phyloP scores from a whole-genome alignment of 1,140 invertebrate genomes.

The Pseudomyrmex cubaensis region DNA sequence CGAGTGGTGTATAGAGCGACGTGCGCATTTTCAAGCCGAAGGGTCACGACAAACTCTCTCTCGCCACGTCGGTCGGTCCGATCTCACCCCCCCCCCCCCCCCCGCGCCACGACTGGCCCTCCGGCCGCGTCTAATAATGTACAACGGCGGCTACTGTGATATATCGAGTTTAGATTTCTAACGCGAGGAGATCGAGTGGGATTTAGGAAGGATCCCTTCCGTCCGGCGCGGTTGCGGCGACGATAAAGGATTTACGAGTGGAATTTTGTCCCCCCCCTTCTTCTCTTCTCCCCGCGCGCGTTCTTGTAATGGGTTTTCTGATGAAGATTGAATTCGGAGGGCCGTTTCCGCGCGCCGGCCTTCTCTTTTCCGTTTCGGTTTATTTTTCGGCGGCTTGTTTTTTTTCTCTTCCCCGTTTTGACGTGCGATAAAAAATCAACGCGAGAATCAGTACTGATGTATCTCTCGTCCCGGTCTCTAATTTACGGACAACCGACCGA shows the following conservation, averaged over 20 bases:
- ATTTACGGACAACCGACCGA: too few species aligned
- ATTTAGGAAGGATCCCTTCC: constrained; percentile 44
- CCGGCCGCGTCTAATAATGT: constrained; percentile 45
- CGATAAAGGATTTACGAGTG: constrained; percentile 61
- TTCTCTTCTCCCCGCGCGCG: not conserved
- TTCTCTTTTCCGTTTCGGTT: not conserved
- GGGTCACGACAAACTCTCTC: constrained; percentile 6
- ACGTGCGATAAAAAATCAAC: not conserved
- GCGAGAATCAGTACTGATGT: constrained; percentile 1
- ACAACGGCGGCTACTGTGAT: constrained; percentile 37
- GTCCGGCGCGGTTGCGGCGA: constrained; percentile 44
- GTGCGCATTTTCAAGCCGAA: constrained; percentile 25
- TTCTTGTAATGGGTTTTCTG: constrained; percentile 55
- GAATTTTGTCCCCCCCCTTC: constrained; percentile 40
- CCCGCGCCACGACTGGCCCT: constrained; percentile 8
- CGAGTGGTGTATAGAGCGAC: not conserved
- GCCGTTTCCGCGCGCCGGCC: constrained; percentile 9
- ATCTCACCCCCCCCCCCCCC: constrained; percentile 9
- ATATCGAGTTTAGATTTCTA: constrained; percentile 60
- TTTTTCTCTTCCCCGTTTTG: not conserved
- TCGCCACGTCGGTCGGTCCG: not conserved
- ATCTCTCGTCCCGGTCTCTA: too few species aligned
- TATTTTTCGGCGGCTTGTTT: not conserved
- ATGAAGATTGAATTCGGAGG: constrained; percentile 55
- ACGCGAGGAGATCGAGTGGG: constrained; percentile 46